phyloP scores from a whole-genome alignment of 2,113 vertebrate species.

The Psammodynastes pulverulentus region DNA sequence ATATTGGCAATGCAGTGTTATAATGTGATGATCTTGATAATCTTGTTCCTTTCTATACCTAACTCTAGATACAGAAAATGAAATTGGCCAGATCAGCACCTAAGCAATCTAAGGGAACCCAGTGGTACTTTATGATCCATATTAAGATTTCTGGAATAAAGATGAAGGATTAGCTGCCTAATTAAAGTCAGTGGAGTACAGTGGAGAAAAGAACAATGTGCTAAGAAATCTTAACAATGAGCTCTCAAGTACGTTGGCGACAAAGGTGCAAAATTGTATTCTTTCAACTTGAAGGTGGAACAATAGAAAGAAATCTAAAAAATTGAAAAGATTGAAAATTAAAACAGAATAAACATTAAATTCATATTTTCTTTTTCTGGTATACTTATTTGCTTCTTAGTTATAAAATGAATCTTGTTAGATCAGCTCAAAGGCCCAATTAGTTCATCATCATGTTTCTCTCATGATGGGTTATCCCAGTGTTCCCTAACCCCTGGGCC shows the following conservation, averaged over 20 bases:
- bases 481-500: no score
- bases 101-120: neutral
- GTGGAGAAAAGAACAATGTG: neutral
- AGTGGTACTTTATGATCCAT: neutral
- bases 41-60: neutral
- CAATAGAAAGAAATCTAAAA: neutral
- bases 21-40: neutral
- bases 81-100: neutral
- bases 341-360: neutral
- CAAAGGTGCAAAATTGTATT: neutral
- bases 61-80: neutral
- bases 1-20: neutral
- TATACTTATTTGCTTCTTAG: neutral
- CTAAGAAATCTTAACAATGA: neutral
- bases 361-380: neutral
- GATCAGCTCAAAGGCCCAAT: neutral
- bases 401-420: neutral
- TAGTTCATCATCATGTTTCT: neutral
- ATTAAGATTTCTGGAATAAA: neutral
- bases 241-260: neutral
- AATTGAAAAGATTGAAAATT: neutral
- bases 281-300: neutral
- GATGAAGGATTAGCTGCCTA: neutral
- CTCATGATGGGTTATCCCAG: no score
- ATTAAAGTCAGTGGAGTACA: neutral